These are phyloP conservation scores for Halictus rubicundus DNA, from an alignment of 1,140 invertebrate genomes.

Conservation along the genomic window DNA sequence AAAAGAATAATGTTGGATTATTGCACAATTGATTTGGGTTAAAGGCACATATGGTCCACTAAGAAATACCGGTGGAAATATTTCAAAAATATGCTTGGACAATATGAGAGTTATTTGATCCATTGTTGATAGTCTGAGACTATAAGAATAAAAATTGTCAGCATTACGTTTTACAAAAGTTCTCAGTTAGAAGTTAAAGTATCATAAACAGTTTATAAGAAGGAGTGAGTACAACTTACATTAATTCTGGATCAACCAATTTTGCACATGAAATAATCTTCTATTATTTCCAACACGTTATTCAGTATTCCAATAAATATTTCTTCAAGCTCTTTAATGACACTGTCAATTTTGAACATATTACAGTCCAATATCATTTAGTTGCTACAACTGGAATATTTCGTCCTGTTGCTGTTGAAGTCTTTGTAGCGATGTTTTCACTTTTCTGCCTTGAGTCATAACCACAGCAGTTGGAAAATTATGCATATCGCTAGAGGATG, in stretches of 20 bases:
- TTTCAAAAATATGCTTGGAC: conserved; percentile 43
- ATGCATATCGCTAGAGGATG: conserved; percentile 74
- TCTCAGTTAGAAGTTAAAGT: conserved; percentile 9
- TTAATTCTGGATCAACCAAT: conserved; percentile 51
- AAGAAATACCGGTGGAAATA: conserved; percentile 52
- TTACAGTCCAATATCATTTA: conserved; percentile 55
- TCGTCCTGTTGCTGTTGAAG: conserved; percentile 92
- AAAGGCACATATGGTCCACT: conserved; percentile 62
- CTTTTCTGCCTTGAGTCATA: conserved; percentile 88
- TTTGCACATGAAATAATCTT: conserved; percentile 42
- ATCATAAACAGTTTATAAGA: conserved; percentile 16
- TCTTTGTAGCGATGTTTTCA: conserved; percentile 89
- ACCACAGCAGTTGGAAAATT: conserved; percentile 83
- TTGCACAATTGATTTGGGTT: conserved; percentile 46
- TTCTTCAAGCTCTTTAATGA: conserved; percentile 57
- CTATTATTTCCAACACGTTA: conserved; percentile 54
- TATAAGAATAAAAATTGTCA: conserved; percentile 39
- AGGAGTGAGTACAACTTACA: conserved; percentile 31
- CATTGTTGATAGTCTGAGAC: conserved; percentile 33
- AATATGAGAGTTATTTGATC: conserved; percentile 57
- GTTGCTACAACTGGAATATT: conserved; percentile 93
- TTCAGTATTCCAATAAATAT: conserved; percentile 35
- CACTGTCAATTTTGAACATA: conserved; percentile 38
- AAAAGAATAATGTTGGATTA: conserved; percentile 31
- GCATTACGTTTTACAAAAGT: conserved; percentile 14